Evolutionary conservation across 2,113 vertebrate genomes (phyloP).

Genomic region (Hippoglossus stenolepis): DNA sequence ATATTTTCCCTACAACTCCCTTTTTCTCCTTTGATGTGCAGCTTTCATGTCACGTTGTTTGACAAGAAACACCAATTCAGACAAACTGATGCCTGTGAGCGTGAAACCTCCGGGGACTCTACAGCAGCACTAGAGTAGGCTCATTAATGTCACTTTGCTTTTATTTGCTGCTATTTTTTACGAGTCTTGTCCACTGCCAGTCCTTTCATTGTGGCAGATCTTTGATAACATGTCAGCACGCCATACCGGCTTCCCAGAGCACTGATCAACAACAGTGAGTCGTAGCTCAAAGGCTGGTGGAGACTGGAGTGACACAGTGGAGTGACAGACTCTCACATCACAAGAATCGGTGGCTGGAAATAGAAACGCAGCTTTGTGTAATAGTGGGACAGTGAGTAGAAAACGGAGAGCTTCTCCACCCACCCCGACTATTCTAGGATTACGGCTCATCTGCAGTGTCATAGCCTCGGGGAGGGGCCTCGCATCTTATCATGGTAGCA

Average conservation of each 20-base stretch:
- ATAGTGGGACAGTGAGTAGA: slow-evolving; percentile 12
- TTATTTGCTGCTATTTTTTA: slow-evolving; percentile 74
- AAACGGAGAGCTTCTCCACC: slow-evolving; percentile 1
- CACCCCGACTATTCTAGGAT: neutral
- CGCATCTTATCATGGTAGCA: slow-evolving; percentile 39
- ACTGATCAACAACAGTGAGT: slow-evolving; percentile 55
- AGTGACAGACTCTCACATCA: slow-evolving; percentile 32
- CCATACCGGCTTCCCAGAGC: slow-evolving; percentile 20
- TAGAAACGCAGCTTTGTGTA: slow-evolving; percentile 36
- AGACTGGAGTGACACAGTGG: slow-evolving; percentile 23
- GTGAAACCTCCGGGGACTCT: slow-evolving; percentile 62
- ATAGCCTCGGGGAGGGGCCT: slow-evolving; percentile 44
- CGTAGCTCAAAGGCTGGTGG: slow-evolving; percentile 44
- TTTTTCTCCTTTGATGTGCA: slow-evolving; percentile 37
- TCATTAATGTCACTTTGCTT: slow-evolving; percentile 71
- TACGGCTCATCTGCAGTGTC: slow-evolving; percentile 39
- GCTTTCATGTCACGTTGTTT: slow-evolving; percentile 54
- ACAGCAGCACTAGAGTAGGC: slow-evolving; percentile 40
- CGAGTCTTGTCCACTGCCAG: slow-evolving; percentile 46
- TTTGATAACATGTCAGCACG: slow-evolving; percentile 62
- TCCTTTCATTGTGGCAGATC: slow-evolving; percentile 58
- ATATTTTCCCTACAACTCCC: slow-evolving; percentile 6
- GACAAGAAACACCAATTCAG: slow-evolving; percentile 38
- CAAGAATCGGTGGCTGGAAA: slow-evolving; percentile 19
- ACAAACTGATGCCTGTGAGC: slow-evolving; percentile 38